phyloP scores from a whole-genome alignment of 2,797 vertebrate genomes.

The Clangula hyemalis region DNA sequence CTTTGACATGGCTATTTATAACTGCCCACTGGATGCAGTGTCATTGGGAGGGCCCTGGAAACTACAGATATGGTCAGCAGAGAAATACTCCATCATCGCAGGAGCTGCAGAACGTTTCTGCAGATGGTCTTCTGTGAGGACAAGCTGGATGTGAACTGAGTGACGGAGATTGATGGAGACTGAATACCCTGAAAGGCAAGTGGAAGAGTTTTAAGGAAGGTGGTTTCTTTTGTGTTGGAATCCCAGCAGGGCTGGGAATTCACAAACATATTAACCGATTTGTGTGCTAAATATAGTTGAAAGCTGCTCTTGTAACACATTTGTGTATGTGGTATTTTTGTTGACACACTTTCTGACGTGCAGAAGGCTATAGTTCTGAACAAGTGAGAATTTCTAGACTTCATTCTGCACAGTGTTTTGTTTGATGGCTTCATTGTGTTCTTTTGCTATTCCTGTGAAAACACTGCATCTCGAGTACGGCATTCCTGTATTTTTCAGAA shows the following conservation, averaged over 20 bases:
- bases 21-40: not conserved
- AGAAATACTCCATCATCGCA: not conserved
- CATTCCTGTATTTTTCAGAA: not conserved
- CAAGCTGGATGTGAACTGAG: not conserved
- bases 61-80: not conserved
- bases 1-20: not conserved
- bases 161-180: conserved; percentile 3
- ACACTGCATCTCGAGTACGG: not conserved
- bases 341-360: not conserved
- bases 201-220: not conserved
- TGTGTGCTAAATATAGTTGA: not conserved
- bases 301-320: not conserved
- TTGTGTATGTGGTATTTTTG: not conserved
- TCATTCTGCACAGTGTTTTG: not conserved
- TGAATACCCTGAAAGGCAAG: not conserved
- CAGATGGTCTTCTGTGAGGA: not conserved
- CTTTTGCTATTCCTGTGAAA: not conserved
- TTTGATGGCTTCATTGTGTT: not conserved
- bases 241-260: not conserved
- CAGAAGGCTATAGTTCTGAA: not conserved
- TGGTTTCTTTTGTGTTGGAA: not conserved
- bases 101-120: not conserved
- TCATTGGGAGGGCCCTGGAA: not conserved
- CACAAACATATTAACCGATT: not conserved
- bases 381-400: not conserved